A percentile compares a stretch with the other conserved stretches of the same genome.
Evolutionary conservation across 2,888 invertebrate species (phyloP).

Genomic region (Beris morrisii): DNA sequence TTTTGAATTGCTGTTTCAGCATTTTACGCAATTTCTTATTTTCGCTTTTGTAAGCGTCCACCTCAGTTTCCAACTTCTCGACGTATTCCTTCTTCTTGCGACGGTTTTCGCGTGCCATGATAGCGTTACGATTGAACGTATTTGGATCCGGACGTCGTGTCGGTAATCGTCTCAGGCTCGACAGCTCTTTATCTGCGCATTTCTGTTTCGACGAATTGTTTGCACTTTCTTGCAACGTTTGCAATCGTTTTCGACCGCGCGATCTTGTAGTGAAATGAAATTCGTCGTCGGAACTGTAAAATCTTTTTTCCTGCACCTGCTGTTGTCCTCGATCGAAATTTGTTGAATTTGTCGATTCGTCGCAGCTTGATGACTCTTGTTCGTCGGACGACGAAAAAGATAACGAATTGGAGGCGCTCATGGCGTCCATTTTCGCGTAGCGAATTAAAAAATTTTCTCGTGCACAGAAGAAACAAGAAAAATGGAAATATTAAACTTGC

Average conservation of each 20-base stretch:
- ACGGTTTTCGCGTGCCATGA: slow-evolving; percentile 66
- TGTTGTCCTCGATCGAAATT: neutral
- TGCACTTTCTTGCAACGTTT: neutral
- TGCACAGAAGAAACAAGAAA: slow-evolving; percentile 16
- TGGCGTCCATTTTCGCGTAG: neutral
- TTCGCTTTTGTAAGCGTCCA: slow-evolving; percentile 54
- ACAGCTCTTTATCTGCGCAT: neutral
- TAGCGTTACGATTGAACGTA: slow-evolving; percentile 60
- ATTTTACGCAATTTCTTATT: slow-evolving; percentile 58
- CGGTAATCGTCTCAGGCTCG: slow-evolving; percentile 40
- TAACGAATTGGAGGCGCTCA: neutral
- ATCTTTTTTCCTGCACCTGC: too few species aligned
- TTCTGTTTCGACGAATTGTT: neutral
- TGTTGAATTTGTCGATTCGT: neutral
- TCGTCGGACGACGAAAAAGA: slow-evolving; percentile 6
- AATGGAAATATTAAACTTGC: slow-evolving; percentile 12
- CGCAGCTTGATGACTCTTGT: neutral
- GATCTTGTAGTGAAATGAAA: too few species aligned
- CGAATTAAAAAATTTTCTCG: neutral
- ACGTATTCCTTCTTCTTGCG: slow-evolving; percentile 64
- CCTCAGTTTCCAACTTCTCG: slow-evolving; percentile 60
- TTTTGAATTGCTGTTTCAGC: slow-evolving; percentile 57
- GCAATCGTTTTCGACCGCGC: slow-evolving; percentile 12
- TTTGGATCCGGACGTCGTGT: slow-evolving; percentile 53
- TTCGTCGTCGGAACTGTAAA: too few species aligned